Conservation (phyloP, 2,888 invertebrate genomes). For the Drosophila anceps region DNA sequence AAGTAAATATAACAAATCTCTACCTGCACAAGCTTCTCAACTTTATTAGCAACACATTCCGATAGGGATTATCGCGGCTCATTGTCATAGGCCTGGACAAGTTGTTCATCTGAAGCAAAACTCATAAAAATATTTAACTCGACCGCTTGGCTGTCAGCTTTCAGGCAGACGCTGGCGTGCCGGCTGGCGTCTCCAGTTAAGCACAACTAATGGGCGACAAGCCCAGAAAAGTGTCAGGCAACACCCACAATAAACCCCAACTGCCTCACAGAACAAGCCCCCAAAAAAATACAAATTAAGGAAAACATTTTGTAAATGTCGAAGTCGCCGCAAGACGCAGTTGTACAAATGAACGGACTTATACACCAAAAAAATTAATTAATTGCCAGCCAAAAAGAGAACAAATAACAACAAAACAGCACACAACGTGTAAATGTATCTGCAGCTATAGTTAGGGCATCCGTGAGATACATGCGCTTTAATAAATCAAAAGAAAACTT, state of each 20-base stretch:
- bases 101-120: constrained; percentile 42
- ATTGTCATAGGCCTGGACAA: constrained; percentile 31
- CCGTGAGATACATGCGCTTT: constrained; percentile 62
- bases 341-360: constrained; percentile 17
- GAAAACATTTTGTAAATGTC: constrained; percentile 82
- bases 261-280: constrained; percentile 20
- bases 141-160: constrained; percentile 42
- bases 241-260: constrained; percentile 65
- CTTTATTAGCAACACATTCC: constrained; percentile 34
- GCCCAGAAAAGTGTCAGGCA: constrained; percentile 76
- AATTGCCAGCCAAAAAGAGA: constrained; percentile 55
- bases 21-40: not conserved
- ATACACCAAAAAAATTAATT: constrained; percentile 61
- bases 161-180: constrained; percentile 18
- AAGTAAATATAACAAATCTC: not conserved
- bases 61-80: constrained; percentile 35
- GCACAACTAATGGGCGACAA: constrained; percentile 78
- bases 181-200: constrained; percentile 58
- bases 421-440: constrained; percentile 44
- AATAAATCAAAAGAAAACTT: constrained; percentile 69
- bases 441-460: constrained; percentile 27
- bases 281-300: constrained; percentile 71
- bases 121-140: constrained; percentile 19
- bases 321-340: constrained; percentile 37
- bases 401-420: constrained; percentile 28